Evolutionary conservation across 2,797 vertebrate genomes (phyloP).

Genomic region (Lacerta viridis): DNA sequence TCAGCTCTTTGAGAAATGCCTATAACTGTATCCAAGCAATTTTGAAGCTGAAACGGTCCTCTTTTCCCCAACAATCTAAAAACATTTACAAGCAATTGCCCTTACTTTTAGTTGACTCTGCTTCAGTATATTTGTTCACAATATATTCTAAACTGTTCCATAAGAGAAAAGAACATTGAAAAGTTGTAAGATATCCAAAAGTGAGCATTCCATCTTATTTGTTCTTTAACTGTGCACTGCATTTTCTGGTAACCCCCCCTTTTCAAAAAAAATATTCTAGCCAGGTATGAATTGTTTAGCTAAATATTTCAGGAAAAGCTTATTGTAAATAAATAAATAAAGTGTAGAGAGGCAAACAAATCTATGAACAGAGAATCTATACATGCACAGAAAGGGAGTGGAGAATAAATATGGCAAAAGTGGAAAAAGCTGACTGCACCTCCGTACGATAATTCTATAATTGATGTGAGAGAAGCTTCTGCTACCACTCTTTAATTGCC

Average conservation of each 20-base stretch:
- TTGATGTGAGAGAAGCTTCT: constrained; percentile 50
- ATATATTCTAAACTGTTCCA: background rate
- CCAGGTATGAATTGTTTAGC: constrained; percentile 5
- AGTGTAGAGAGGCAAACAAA: constrained; percentile 5
- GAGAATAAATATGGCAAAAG: constrained; percentile 58
- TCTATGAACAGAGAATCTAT: constrained; percentile 31
- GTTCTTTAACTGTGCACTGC: background rate
- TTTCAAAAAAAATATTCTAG: background rate
- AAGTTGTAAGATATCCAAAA: constrained; percentile 23
- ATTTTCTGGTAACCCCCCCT: accelerated
- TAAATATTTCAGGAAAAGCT: background rate
- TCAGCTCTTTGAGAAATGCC: background rate
- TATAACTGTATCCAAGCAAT: background rate
- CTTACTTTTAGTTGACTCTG: constrained; percentile 18
- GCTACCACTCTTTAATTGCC: constrained; percentile 56
- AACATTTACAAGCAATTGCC: background rate
- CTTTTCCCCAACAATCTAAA: background rate
- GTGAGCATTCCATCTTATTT: background rate
- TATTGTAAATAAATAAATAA: constrained; percentile 14
- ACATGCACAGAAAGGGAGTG: constrained; percentile 43
- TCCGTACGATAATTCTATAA: constrained; percentile 62
- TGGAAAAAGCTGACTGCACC: constrained; percentile 47
- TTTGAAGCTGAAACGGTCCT: background rate
- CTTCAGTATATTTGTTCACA: background rate
- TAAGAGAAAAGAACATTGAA: background rate